Evolutionary conservation across 2,888 invertebrate species (phyloP), one percentile per base, ranked within the genome.

Genomic region (Thera britannica): DNA sequence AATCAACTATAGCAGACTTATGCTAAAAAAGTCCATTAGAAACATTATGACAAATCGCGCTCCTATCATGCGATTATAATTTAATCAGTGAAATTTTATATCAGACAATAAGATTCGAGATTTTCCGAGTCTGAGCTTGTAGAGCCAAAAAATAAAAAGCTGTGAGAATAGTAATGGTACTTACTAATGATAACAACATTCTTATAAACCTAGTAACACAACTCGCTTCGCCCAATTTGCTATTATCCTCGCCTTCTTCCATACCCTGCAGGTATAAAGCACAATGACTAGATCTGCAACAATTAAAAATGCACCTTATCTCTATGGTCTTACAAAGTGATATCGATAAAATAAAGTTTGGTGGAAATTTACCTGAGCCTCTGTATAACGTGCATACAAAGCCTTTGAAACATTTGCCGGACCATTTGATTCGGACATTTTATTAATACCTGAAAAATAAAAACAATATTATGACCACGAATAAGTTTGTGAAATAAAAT

Each of bases 381-480:
- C 88, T 97, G 97, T 89, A 99, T 98, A 72, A 98, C 98, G 88
- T 98, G 98, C 88, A 98, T 97, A 83, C 98, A 97, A 79, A 99
- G 95, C 81, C 98, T 95, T 90, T 98, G 98, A 93, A 98, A 98
- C 98, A 99, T 98, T 93, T 98, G 98, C 75, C 98, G 95, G 69
- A 98, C 98, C 96, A 98, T 98, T 90, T 98, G 98, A 94, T 98
- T 98, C 46, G 98, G 98, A 90, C 99, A 99, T 89, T 98, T 98
- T 85, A 99, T 97, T 84, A 99, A 94, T 80, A 98, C 98, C 94
- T 97, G 95, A 70, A 79, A 74, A 70, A 62, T 48, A 58, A 62
- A 55, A 3, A 35, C 7, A 52, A 8, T 52, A 8, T 51, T 51
- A 34, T 34, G 2, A 8, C 8, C 11, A 51, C 7, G 9, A 52